phyloP scores from a whole-genome alignment of 2,797 vertebrate genomes.

The Sebastiscus albofasciatus region DNA sequence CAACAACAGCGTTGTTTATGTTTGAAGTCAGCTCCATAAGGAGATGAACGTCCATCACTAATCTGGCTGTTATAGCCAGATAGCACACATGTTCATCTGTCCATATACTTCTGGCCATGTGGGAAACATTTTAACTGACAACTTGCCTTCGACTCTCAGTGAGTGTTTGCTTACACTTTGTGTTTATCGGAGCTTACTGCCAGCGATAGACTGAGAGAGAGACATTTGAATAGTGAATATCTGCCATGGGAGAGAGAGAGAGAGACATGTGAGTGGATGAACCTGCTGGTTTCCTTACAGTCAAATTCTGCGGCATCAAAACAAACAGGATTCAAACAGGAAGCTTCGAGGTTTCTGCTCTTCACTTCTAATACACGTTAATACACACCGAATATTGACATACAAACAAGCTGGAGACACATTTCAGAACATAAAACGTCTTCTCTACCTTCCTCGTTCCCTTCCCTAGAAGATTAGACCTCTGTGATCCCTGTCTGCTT shows the following conservation, averaged over 20 bases:
- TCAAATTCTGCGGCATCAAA: conserved; percentile 37
- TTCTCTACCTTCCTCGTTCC: not conserved
- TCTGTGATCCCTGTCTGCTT: not conserved
- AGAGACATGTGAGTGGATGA: not conserved
- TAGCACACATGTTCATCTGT: too few relatives aligned
- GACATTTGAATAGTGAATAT: conserved; percentile 11
- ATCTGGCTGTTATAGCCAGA: too few relatives aligned
- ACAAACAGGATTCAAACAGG: not conserved
- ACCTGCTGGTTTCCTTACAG: conserved; percentile 49
- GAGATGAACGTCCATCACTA: too few relatives aligned
- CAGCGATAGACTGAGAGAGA: fast-evolving
- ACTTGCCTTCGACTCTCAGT: not conserved
- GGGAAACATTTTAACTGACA: too few relatives aligned
- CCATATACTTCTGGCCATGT: too few relatives aligned
- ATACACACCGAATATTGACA: too few relatives aligned
- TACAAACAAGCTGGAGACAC: not conserved
- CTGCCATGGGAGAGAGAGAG: not conserved
- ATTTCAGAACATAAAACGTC: not conserved
- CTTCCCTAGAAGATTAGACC: not conserved
- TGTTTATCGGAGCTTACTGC: not conserved
- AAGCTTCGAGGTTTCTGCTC: too few relatives aligned
- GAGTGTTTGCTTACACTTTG: not conserved
- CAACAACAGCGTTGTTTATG: too few relatives aligned
- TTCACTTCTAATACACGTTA: too few relatives aligned
- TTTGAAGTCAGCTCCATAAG: too few relatives aligned